These are phyloP conservation scores for Zophobas atratus DNA, from an alignment of 1,140 invertebrate species.

Conservation along the genomic window DNA sequence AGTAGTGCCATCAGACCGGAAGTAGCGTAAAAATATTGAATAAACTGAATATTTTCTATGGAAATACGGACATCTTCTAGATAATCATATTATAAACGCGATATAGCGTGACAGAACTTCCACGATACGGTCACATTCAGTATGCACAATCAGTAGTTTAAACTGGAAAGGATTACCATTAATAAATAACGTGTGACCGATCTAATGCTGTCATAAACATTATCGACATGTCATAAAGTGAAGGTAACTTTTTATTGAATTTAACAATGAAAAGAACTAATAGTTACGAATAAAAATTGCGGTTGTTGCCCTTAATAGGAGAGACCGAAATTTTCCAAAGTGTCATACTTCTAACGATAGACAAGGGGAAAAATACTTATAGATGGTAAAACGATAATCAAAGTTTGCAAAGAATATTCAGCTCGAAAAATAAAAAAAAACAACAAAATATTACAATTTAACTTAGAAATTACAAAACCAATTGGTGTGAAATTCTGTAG, in stretches of 20 bases:
- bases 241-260: constrained; percentile 4
- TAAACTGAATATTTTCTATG: constrained; percentile 30
- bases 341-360: too few species aligned
- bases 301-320: too few species aligned
- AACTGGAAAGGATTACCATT: constrained; percentile 19
- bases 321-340: too few species aligned
- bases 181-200: constrained; percentile 7
- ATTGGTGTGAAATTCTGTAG: too few species aligned
- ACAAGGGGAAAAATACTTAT: too few species aligned
- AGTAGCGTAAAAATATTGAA: constrained; percentile 26
- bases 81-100: constrained; percentile 31
- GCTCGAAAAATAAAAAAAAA: too few species aligned
- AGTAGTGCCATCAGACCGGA: constrained; percentile 6
- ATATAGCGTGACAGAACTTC: constrained; percentile 22
- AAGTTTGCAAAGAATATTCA: too few species aligned
- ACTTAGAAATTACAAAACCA: too few species aligned
- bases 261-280: background rate
- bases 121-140: constrained; percentile 23
- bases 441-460: too few species aligned
- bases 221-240: constrained; percentile 19
- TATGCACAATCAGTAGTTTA: constrained; percentile 37
- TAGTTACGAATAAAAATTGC: background rate
- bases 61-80: constrained; percentile 23
- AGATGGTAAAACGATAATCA: too few species aligned
- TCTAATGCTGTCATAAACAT: background rate